phyloP scores from a whole-genome alignment of 2,888 invertebrate genomes.

The Geophilus truncorum region DNA sequence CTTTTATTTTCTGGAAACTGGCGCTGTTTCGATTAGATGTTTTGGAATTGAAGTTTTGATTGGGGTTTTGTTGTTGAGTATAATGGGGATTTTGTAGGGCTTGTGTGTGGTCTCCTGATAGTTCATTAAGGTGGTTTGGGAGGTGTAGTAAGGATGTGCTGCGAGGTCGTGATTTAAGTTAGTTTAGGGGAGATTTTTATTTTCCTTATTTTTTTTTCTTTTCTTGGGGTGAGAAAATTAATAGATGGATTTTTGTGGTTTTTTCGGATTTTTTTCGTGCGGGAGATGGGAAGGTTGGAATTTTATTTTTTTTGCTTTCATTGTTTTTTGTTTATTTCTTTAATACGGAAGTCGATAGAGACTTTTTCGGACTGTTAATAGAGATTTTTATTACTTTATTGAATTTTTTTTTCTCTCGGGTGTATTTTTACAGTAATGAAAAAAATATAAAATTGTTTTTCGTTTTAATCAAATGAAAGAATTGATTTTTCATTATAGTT shows the following conservation, averaged over 20 bases:
- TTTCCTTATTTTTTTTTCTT: not conserved
- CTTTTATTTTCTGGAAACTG: too few species aligned
- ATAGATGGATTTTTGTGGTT: not conserved
- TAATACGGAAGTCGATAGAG: too few species aligned
- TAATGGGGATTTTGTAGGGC: constrained; percentile 1
- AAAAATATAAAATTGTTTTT: too few species aligned
- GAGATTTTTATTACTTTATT: too few species aligned
- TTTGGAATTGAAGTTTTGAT: not conserved
- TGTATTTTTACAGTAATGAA: too few species aligned
- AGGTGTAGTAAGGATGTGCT: not conserved
- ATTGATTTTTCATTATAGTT: too few species aligned
- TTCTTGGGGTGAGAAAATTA: not conserved
- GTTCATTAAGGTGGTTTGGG: constrained; percentile 10
- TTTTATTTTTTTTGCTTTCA: too few species aligned
- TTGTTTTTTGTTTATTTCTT: too few species aligned
- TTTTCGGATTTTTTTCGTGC: not conserved
- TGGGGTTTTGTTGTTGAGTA: not conserved
- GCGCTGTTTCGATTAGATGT: not conserved
- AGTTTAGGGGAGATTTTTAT: not conserved
- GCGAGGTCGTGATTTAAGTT: not conserved
- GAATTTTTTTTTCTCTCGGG: too few species aligned
- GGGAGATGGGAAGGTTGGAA: too few species aligned
- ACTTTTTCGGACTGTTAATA: too few species aligned
- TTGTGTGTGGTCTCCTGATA: not conserved
- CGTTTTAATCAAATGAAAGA: too few species aligned